phyloP scores from a whole-genome alignment of 1,140 invertebrate genomes.

The Harlomillsia oculata region DNA sequence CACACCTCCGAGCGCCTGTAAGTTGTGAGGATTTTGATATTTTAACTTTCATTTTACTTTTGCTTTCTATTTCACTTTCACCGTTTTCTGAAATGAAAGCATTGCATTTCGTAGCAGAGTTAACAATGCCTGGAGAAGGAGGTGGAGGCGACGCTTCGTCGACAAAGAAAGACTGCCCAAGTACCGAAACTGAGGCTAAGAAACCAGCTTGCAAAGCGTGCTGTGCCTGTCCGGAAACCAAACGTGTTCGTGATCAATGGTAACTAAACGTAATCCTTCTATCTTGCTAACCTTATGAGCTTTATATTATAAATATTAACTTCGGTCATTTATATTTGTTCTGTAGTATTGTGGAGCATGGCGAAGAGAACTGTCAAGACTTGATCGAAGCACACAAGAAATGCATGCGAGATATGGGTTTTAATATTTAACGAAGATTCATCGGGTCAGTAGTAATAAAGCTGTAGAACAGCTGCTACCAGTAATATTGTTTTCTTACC shows the following conservation, averaged over 20 bases:
- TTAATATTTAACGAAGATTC: conserved; percentile 75
- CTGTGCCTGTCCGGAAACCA: conserved; percentile 96
- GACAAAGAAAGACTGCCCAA: background rate
- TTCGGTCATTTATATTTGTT: conserved; percentile 20
- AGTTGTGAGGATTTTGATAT: too few relatives aligned
- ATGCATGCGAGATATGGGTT: conserved; percentile 91
- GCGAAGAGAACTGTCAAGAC: conserved; percentile 80
- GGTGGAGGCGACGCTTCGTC: too few relatives aligned
- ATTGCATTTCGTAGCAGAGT: too few relatives aligned
- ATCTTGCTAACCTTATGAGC: background rate
- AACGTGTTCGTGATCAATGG: conserved; percentile 80
- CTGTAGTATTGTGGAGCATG: conserved; percentile 83
- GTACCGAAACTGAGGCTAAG: background rate
- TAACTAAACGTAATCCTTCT: conserved; percentile 43
- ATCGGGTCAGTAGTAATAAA: too few relatives aligned
- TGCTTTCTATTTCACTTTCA: too few relatives aligned
- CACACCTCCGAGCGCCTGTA: too few relatives aligned
- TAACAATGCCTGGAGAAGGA: too few relatives aligned
- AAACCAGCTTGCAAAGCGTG: conserved; percentile 62
- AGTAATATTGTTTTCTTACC: too few relatives aligned
- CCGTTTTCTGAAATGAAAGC: too few relatives aligned
- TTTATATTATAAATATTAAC: conserved; percentile 6
- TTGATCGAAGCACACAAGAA: conserved; percentile 92
- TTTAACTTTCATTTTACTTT: too few relatives aligned
- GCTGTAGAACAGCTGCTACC: too few relatives aligned